A percentile compares a stretch with the other conserved stretches of the same genome.
phyloP scores from a whole-genome alignment of 2,113 vertebrate species.

The Coptodon bakossiorum region DNA sequence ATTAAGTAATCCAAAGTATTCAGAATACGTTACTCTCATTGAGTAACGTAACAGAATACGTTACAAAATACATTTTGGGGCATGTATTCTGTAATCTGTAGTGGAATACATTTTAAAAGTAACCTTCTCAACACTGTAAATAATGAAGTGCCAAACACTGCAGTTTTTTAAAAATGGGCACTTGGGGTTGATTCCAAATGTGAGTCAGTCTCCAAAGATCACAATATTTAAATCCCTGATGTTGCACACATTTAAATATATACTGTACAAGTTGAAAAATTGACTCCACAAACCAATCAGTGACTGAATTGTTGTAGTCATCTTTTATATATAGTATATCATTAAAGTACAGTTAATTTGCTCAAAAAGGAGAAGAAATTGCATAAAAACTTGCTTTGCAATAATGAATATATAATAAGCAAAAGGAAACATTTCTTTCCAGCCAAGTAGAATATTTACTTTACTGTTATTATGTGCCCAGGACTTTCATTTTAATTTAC shows the following conservation, averaged over 20 bases:
- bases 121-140: not conserved
- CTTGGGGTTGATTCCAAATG: not conserved
- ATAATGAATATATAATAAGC: not conserved
- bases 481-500: not conserved
- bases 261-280: not conserved
- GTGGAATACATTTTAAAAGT: not conserved
- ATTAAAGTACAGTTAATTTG: not conserved
- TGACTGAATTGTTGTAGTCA: not conserved
- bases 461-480: not conserved
- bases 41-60: accelerated
- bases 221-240: not conserved
- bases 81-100: not conserved
- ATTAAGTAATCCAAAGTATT: not conserved
- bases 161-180: not conserved
- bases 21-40: not conserved
- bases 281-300: not conserved
- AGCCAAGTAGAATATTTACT: not conserved
- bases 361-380: not conserved
- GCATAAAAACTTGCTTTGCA: not conserved
- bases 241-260: not conserved
- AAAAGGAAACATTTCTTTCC: not conserved
- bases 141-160: not conserved
- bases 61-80: not conserved
- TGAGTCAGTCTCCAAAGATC: not conserved
- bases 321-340: not conserved